Conservation (phyloP, 2,797 vertebrate species). For the Macropodus opercularis region DNA sequence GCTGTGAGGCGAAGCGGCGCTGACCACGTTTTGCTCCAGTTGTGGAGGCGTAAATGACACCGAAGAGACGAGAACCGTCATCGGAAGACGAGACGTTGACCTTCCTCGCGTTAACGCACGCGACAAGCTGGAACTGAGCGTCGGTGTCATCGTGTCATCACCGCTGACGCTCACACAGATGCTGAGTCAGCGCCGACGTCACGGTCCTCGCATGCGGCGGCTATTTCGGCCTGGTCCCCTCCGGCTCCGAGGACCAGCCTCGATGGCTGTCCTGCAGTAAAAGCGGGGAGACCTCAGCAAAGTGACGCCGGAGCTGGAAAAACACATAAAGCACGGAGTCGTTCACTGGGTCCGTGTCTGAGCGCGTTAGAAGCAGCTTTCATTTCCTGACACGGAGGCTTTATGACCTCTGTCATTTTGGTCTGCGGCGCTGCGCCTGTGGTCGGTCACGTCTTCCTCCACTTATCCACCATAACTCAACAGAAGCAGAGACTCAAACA, state of each 20-base stretch:
- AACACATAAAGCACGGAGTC: constrained; percentile 51
- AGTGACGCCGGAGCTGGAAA: constrained; percentile 56
- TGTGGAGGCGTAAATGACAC: too few species aligned
- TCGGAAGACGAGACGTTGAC: too few species aligned
- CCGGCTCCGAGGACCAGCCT: background rate
- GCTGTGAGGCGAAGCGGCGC: too few species aligned
- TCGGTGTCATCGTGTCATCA: background rate
- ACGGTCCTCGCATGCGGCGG: background rate
- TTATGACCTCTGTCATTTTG: constrained; percentile 80
- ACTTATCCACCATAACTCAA: constrained; percentile 65
- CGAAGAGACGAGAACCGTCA: too few species aligned
- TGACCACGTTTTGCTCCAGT: too few species aligned
- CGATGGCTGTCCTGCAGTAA: constrained; percentile 26
- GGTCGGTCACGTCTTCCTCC: constrained; percentile 71
- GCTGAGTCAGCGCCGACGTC: background rate
- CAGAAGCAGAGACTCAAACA: constrained; percentile 8
- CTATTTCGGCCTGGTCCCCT: background rate
- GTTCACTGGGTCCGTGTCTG: constrained; percentile 16
- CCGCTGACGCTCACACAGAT: background rate
- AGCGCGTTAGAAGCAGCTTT: constrained; percentile 40
- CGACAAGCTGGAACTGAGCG: too few species aligned
- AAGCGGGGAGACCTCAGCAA: constrained; percentile 34
- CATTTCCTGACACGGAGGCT: constrained; percentile 73
- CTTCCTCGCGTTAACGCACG: too few species aligned
- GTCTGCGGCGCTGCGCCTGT: constrained; percentile 73